Percentiles rank a stretch among this genome's conserved stretches.
phyloP scores from a whole-genome alignment of 2,797 vertebrate genomes.

The Scolopax bukidnonensis region DNA sequence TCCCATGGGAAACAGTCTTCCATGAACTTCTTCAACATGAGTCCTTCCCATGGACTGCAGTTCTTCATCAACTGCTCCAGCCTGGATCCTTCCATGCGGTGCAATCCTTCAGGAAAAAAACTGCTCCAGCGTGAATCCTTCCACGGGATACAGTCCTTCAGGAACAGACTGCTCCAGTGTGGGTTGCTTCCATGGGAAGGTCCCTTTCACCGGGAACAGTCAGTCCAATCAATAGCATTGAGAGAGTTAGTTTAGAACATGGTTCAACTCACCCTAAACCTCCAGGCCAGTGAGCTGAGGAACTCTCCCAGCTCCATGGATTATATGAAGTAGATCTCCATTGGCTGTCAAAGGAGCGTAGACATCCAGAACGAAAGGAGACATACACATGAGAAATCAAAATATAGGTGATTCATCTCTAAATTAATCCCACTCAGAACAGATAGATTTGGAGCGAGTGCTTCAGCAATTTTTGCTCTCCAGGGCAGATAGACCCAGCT shows the following conservation, averaged over 20 bases:
- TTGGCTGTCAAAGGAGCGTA: neutral
- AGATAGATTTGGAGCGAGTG: neutral
- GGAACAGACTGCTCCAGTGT: neutral
- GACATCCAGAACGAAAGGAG: neutral
- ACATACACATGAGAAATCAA: neutral
- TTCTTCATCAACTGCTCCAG: neutral
- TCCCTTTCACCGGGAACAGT: neutral
- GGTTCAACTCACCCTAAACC: neutral
- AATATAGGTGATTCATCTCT: neutral
- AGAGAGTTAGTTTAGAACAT: neutral
- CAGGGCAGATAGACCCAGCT: neutral
- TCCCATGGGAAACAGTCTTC: neutral
- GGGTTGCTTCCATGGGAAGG: neutral
- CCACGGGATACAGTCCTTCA: neutral
- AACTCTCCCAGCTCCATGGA: neutral
- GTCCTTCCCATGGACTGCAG: no score
- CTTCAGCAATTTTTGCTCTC: neutral
- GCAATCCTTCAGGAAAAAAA: no score
- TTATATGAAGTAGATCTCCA: neutral
- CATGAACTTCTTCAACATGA: accelerated
- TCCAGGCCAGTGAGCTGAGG: neutral
- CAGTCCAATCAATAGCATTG: neutral
- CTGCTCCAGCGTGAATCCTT: no score
- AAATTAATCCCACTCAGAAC: neutral
- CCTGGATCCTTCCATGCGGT: accelerated